Base-by-base conservation (phyloP, 2,113 vertebrate genomes). In the Naja naja region DNA sequence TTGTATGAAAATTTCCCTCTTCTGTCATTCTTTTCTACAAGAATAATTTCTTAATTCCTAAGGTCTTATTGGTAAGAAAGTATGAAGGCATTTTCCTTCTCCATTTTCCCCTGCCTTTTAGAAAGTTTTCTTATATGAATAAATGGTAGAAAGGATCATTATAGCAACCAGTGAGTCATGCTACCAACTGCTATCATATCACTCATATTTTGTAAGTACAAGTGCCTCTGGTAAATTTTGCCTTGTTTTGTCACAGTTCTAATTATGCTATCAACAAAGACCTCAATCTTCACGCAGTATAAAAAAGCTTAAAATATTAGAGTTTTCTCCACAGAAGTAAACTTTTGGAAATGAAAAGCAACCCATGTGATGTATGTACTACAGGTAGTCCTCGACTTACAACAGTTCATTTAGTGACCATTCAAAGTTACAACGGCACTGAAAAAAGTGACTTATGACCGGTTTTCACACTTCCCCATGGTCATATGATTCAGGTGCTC, bases 81-180 rank as follows among this genome's bases (percentile, higher is more conserved):
- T 81, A 81, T 39, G 34, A 81, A 64, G 53, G 34, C 43, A 9
- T 43, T 85, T 85, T 22, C 27, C n/a, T 23, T 52, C 11, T 47
- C 30, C 20, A 64, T 11, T 23, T 85, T 14, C 11, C 27, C 4
- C 18, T 58, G 16, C 16, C 23, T 43, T 74, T 88, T 69, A 45
- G 53, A 53, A 89, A 58, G 25, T 25, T 53, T 88, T 43, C 47
- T 27, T 39, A 4, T 30, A 23, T 45, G 74, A 91, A 92, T 20
- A 53, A 56, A 69, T 69, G 58, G n/a, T 64, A 89, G n/a, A 54
- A 74, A 55, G 47, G 8, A 92, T 92, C 16, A 45, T 89, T 92
- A 55, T 74, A 45, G 49, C 74, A 74, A 88, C 47, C 49, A 54
- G 23, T 92, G 86, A 92, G 86, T 92, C 86, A 92, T 53, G 39